phyloP scores from a whole-genome alignment of 2,113 vertebrate genomes.

The Hippocampus abdominalis region DNA sequence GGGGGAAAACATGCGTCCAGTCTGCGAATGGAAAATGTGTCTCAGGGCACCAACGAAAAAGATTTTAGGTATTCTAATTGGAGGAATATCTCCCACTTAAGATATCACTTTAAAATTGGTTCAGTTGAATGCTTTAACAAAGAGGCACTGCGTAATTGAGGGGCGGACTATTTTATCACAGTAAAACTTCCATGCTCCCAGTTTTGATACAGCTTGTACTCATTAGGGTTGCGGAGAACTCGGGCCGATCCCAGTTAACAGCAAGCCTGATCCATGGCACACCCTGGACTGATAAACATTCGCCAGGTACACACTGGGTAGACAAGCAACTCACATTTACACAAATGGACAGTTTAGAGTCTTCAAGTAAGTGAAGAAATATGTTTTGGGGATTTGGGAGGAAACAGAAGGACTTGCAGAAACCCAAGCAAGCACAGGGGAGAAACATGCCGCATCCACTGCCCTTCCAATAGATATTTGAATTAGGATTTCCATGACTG shows the following conservation, averaged over 20 bases:
- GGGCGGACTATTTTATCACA: not conserved
- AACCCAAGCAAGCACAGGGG: not conserved
- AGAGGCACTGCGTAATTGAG: not conserved
- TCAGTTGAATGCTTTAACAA: not conserved
- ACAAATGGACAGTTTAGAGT: not conserved
- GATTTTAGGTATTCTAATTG: constrained; percentile 25
- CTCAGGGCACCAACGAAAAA: constrained; percentile 37
- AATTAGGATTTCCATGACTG: too few species aligned
- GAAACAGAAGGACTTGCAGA: not conserved
- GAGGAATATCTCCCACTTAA: not conserved
- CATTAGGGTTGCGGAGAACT: not conserved
- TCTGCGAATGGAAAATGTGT: constrained; percentile 20
- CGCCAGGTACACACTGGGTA: not conserved
- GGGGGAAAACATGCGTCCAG: not conserved
- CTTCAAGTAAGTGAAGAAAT: not conserved
- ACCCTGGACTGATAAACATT: not conserved
- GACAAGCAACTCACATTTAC: not conserved
- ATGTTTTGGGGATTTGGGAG: not conserved
- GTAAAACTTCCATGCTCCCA: not conserved
- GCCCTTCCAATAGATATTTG: too few species aligned
- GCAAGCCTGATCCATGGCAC: not conserved
- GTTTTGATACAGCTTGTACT: not conserved
- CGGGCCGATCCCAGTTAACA: not conserved
- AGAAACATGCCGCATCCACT: too few species aligned
- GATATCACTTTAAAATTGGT: not conserved